A percentile compares a stretch with the other conserved stretches of the same genome.
These are phyloP conservation scores for Manis crassicaudata DNA, from an alignment of 2,797 vertebrate species.

Conservation along the genomic window DNA sequence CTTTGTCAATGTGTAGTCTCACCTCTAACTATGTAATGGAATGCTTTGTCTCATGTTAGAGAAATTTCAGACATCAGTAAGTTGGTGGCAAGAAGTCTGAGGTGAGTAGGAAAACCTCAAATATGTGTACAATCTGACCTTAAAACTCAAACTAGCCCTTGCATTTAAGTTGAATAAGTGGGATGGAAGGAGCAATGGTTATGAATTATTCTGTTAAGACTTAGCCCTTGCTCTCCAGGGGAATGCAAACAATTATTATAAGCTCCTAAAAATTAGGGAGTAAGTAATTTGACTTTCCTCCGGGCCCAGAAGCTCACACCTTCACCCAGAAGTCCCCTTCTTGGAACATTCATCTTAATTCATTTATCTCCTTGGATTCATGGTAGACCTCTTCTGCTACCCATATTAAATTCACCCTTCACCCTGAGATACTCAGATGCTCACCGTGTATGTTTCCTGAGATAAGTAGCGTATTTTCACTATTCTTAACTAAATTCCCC, in stretches of 20 bases:
- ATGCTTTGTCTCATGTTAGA: background rate
- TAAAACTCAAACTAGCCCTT: background rate
- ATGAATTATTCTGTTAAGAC: background rate
- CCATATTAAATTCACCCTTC: background rate
- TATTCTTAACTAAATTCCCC: constrained; percentile 48
- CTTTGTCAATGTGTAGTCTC: background rate
- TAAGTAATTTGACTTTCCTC: background rate
- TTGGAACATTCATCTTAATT: background rate
- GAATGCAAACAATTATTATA: background rate
- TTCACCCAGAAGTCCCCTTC: background rate
- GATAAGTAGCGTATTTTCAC: constrained; percentile 47
- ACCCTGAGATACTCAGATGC: constrained; percentile 21
- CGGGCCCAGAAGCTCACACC: background rate
- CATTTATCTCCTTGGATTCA: background rate
- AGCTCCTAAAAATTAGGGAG: background rate
- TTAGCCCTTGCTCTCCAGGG: background rate
- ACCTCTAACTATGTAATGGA: background rate
- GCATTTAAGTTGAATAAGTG: background rate
- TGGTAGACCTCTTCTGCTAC: background rate
- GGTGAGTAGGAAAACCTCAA: background rate
- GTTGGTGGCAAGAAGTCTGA: background rate
- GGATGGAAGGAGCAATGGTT: background rate
- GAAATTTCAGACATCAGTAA: background rate
- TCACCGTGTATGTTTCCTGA: background rate
- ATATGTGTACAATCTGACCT: constrained; percentile 33